Evolutionary conservation across 2,888 invertebrate genomes (phyloP), one percentile per base, ranked within the genome.

Genomic region (Tetheella fluctuosa): DNA sequence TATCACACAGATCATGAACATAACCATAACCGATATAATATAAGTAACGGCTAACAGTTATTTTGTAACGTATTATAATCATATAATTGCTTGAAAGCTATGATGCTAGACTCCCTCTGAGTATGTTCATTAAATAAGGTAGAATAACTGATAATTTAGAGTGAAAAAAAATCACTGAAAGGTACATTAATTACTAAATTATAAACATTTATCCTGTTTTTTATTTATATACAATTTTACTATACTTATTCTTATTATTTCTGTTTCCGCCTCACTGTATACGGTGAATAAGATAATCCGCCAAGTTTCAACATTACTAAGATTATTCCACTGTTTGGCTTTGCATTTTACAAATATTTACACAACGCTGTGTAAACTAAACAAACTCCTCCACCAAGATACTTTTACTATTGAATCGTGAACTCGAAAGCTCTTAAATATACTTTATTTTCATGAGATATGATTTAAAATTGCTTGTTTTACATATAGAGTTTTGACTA

Each of bases 321-420:
- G 80, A 85, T 86, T 83, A 84, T 78, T 75, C 74, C 72, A 73
- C 78, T 83, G 83, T 87, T 86, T 85, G 84, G 70, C 74, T 81
- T 70, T 68, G 65, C 76, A 74, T 83, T 83, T 73, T 67, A 78
- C 84, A 86, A 91, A 90, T 86, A 88, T 91, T 91, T 88, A 84
- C 80, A 77, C 74, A 77, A 70, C 71, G 69, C 83, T 84, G 77
- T 80, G 84, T 84, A 86, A 88, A 86, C 85, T 73, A 70, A 83
- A 79, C 81, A 67, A 73, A 78, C 65, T 62, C 71, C 63, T 67
- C 39, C 37, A 75, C 80, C 73, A 77, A 66, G 58, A 69, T 74
- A 74, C 57, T 63, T 67, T 67, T 79, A 64, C 71, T 61, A 60
- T 34, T 63, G 25, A 13, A 62, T 68, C 15, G 1, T 34, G 20